A percentile compares a stretch with the other conserved stretches of the same genome.
phyloP scores from a whole-genome alignment of 1,140 invertebrate genomes.

The Microvelia longipes region DNA sequence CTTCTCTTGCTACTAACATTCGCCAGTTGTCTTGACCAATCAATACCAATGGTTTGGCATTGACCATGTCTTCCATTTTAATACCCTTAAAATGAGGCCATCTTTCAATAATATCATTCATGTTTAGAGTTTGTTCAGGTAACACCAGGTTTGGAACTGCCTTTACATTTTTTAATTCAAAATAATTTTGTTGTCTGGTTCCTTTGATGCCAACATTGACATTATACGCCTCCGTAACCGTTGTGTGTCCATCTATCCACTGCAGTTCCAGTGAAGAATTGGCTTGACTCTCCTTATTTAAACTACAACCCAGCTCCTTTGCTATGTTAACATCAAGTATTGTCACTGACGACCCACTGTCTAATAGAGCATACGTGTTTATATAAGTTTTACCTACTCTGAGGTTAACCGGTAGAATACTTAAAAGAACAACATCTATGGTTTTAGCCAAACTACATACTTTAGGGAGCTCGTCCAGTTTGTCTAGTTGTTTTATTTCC shows the following conservation, averaged over 20 bases:
- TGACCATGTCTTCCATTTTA: no score
- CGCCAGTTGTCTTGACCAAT: no score
- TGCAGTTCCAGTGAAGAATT: not conserved
- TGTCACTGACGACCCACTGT: not conserved
- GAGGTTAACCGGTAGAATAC: not conserved
- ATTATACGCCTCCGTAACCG: no score
- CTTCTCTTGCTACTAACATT: no score
- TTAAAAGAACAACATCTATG: not conserved
- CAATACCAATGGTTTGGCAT: no score
- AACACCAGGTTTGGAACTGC: no score
- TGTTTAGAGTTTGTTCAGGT: no score
- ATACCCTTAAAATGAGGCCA: no score
- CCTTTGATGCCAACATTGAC: no score
- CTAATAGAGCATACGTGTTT: not conserved
- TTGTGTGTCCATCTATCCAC: not conserved
- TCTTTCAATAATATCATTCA: no score
- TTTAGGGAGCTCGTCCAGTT: not conserved
- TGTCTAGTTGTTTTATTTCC: not conserved
- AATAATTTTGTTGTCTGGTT: no score
- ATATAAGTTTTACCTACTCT: not conserved
- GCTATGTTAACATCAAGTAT: not conserved
- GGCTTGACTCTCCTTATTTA: not conserved
- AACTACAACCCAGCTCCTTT: not conserved
- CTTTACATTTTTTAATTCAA: no score
- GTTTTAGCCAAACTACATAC: not conserved